Base-by-base conservation (phyloP, 2,888 invertebrate genomes). In the Diabrotica balteata region DNA sequence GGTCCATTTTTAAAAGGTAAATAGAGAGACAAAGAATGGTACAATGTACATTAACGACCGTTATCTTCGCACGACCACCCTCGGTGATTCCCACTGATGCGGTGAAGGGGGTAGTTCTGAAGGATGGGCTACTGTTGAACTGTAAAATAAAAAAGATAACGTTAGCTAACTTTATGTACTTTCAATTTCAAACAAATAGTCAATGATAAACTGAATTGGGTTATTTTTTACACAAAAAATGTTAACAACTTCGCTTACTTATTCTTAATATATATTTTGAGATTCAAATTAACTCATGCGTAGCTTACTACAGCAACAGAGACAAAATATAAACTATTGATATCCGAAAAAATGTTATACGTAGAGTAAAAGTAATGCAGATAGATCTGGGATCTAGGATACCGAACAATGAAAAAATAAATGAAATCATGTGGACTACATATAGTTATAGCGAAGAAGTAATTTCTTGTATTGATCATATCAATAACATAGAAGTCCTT, bases 81-180 rank as follows among this genome's bases (percentile, higher is more conserved):
- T 87, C 84, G 88, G 90, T 93, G 92, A 95, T 72, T 96, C 95
- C 98, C 98, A 98, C 84, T 96, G 95, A 86, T 97, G 97, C 77
- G 98, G 98, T 81, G 97, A 97, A 52, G 98, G 98, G 82, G 98
- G 98, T 86, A 98, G 88, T 88, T 98, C 98, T 75, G 96, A 96
- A 70, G 97, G 96, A 86, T 98, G 97, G 79, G 98, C 98, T 84
- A 98, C 94, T 80, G 95, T 93, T 81, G 97, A 95, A 89, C 98
- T 98, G 91, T 76, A 91, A 90, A 77, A 80, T 75, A 75, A 74
- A 70, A 22, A 52, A 52, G n/a, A 42, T 17, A 53, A 17, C 10
- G 44, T 44, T 9, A 7, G 9, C 42, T 10, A 2, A 32, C 32
- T 32, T 32, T 32, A 5, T 32, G 32, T 32, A 51, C n/a, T n/a